Evolutionary conservation across 2,888 invertebrate species (phyloP).

Genomic region (Dendrolimus pini): DNA sequence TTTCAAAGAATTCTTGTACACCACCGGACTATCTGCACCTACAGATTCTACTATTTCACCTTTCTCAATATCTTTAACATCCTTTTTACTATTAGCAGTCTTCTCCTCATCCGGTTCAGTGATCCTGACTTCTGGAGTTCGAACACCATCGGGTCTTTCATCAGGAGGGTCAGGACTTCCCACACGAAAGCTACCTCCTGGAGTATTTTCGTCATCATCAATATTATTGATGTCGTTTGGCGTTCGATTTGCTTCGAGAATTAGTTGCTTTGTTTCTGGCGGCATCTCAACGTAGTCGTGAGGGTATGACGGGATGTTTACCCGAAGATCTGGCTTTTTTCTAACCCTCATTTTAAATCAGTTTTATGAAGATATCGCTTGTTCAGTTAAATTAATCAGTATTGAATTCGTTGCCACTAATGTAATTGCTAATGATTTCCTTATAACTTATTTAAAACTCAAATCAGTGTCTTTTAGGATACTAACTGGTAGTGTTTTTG

Average conservation of each 20-base stretch:
- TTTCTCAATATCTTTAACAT: conserved; percentile 12
- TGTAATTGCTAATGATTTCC: too few relatives aligned
- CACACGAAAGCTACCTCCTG: background rate
- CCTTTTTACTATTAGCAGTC: conserved; percentile 5
- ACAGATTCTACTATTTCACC: conserved; percentile 8
- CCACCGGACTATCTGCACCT: conserved; percentile 26
- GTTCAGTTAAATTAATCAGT: too few relatives aligned
- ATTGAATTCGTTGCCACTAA: too few relatives aligned
- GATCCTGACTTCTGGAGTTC: conserved; percentile 57
- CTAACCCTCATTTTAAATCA: conserved; percentile 38
- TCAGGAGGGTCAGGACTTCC: conserved; percentile 4
- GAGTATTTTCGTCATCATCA: conserved; percentile 2
- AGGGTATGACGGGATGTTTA: conserved; percentile 52
- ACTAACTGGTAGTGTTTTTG: too few relatives aligned
- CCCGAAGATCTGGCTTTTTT: conserved; percentile 55
- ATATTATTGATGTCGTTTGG: conserved; percentile 5
- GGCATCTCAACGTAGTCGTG: conserved; percentile 66
- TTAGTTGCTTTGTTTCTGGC: conserved; percentile 32
- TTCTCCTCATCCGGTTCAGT: conserved; percentile 25
- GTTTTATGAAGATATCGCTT: background rate
- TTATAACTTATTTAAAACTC: too few relatives aligned
- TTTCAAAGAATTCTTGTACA: conserved; percentile 44
- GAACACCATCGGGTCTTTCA: conserved; percentile 21
- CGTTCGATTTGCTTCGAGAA: conserved; percentile 26
- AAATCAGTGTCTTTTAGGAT: too few relatives aligned